Base-by-base conservation (phyloP, 2,113 vertebrate species). In the Myotis brandtii region DNA sequence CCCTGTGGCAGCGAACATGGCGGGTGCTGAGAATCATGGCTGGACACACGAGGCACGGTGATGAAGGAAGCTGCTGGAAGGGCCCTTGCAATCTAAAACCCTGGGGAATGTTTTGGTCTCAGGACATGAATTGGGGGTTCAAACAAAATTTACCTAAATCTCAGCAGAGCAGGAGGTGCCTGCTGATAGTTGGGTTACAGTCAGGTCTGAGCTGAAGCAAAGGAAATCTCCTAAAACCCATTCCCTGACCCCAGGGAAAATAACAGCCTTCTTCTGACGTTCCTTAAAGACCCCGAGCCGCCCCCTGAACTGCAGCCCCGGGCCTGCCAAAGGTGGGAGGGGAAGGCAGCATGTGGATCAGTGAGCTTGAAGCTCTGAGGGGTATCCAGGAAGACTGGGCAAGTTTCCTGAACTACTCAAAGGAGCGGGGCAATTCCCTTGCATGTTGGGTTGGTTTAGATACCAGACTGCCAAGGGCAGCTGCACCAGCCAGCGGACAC, bases 331-430 rank as follows among this genome's bases (percentile, higher is more conserved):
- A 40, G 59, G 27, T 9, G 10, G 21, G 46, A 48, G 34, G 21
- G 6, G 1, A 9, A 20, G 67, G 37, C 6, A 1, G 30, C 17
- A 3, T 11, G 9, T 23, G 52, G 10, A 5, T 20, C 32, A 13
- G 46, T 40, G 70, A 85, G 4, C 67, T 23, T 23, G 14, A 62
- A 25, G 73, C n/a, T 75, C 30, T 5, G 4, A 6, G 3, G 21
- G 21, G 62, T 6, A 3, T 3, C n/a, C 27, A n/a, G 76, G 50
- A 59, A 32, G 30, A 13, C 27, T 14, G 69, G 3, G 34, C 13
- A 12, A 25, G 46, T 2, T 20, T 23, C 13, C 37, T 9, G 12
- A 34, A 54, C 30, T 43, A n/a, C 62, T 88, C 66, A 50, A 40
- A 85, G 48, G 30, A 82, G 56, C 21, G 3, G 11, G 18, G 9